Evolutionary conservation across 2,113 vertebrate species (phyloP), one percentile per base, ranked within the genome.

Genomic region (Passer domesticus): DNA sequence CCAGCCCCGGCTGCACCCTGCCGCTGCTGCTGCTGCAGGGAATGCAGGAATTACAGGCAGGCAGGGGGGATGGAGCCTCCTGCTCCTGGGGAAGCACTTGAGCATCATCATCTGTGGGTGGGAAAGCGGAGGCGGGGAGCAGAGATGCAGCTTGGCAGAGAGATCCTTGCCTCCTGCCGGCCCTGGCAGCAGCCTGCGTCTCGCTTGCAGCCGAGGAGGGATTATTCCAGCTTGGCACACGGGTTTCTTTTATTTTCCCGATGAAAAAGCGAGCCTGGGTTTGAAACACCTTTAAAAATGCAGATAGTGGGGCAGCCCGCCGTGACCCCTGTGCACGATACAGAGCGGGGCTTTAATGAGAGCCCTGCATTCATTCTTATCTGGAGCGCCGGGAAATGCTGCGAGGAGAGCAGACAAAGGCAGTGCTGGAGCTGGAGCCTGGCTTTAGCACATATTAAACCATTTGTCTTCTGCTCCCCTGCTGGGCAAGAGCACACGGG

Each of bases 231-330:
- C 56, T 52, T 83, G 66, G 93, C 39, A 5, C 23, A 0, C 21
- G 6, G 69, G 27, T 30, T 49, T 24, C 17, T 20, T 73, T 79
- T 72, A 58, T 84, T 90, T 92, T 91, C 46, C 69, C 9, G 0
- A 17, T 27, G 50, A 83, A 87, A 93, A 78, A 67, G 72, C 28
- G 4, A 89, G 74, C 19, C 47, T 37, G 37, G 76, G 15, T 92
- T 78, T 79, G 89, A 95, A 89, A 80, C 56, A 55, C 50, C 83
- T 95, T 83, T 89, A 89, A 87, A 92, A 91, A 94, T 59, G 87
- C 89, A 92, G 94, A 87, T 89, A 89, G 78, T 25, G 4, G 89
- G 92, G 81, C 92, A 83, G 68, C n/a, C 37, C 4, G 2, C 44
- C 11, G 16, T 2, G 67, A 83, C 95, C 95, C 73, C 83, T 19